Base-by-base conservation (phyloP, 1,140 invertebrate species). In the Drosophila arawakana region DNA sequence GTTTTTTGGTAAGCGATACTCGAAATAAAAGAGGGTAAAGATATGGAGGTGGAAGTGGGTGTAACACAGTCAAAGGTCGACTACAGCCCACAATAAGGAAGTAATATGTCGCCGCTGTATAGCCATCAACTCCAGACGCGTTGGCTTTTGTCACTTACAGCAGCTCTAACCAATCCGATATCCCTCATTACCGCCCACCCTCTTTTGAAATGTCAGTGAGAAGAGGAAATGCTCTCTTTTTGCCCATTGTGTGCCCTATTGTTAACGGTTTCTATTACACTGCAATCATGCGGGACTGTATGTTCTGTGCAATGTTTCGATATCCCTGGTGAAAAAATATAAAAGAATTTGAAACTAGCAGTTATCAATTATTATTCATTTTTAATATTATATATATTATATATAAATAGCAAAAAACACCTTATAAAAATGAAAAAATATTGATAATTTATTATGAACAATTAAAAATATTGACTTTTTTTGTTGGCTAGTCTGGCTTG, bases 71-170 rank as follows among this genome's bases (percentile, higher is more conserved):
- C 50, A 88, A 80, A 86, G 82, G 76, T 83, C 76, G 67, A 47
- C 65, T 61, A 59, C 55, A 52, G 79, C 84, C 84, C 84, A 88
- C 84, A 88, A 88, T 89, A 88, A 88, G 83, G 83, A 88, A 88
- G 84, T 89, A 88, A 88, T 88, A 88, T 88, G 83, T 88, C 83
- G 83, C 70, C 76, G 74, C 65, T 76, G 54, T 62, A 59, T 46
- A 70, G 74, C 67, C 73, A 88, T 88, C 83, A 80, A 83, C 80
- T 41, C 49, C 83, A 88, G 83, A 88, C 71, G 34, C 65, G 49
- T 34, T 59, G 57, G 46, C 61, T 65, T 65, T 62, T 65, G 41
- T 60, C 10, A 75, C 58, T 73, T 46, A 68, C 63, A 68, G 46
- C 49, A 46, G 63, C 57, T 21, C 35, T 54, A 39, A 55, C 50